Evolutionary conservation across 2,113 vertebrate genomes (phyloP), one percentile per base, ranked within the genome.

Genomic region (Dicrurus megarhynchus): DNA sequence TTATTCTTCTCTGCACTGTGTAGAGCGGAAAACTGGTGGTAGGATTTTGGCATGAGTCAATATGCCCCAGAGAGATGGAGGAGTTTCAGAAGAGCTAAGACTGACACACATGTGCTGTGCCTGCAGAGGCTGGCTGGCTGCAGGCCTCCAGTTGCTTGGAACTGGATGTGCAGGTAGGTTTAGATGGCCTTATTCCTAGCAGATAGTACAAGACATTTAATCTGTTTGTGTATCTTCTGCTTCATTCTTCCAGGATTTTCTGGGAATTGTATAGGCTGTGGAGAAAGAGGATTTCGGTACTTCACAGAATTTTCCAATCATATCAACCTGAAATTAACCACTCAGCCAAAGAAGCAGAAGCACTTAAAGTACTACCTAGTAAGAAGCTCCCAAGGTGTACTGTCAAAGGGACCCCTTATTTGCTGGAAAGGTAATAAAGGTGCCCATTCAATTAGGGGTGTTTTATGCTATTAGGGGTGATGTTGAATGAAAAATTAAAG

Each of bases 281-380:
- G 99, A 96, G 99, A 99, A 97, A 99, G 99, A 97, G 99, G 99
- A 94, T 99, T 99, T 97, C 98, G 99, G 61, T 99, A 99, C 97
- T 99, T 99, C 98, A 99, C 99, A 0, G 99, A 99, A 97, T 99
- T 99, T 98, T 99, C 99, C 47, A 99, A 99, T 97, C 99, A 99
- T 97, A 99, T 99, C 97, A 99, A 99, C 98, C 97, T 99, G 98
- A 99, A 99, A 97, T 98, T 99, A 91, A 99, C 99, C 97, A 99
- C 99, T 42, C 99, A 99, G 98, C 99, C 99, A 96, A 99, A 99
- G 98, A 99, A 99, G 99, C 99, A 99, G 99, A 99, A 99, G 99
- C 99, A 99, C 99, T 99, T 99, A 99, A 99, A 99, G 98, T 99
- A 99, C 98, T 99, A 99, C 99, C 98, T 99, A 98, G 98, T 99